phyloP scores from a whole-genome alignment of 2,113 vertebrate genomes.

The Pampusana beccarii region DNA sequence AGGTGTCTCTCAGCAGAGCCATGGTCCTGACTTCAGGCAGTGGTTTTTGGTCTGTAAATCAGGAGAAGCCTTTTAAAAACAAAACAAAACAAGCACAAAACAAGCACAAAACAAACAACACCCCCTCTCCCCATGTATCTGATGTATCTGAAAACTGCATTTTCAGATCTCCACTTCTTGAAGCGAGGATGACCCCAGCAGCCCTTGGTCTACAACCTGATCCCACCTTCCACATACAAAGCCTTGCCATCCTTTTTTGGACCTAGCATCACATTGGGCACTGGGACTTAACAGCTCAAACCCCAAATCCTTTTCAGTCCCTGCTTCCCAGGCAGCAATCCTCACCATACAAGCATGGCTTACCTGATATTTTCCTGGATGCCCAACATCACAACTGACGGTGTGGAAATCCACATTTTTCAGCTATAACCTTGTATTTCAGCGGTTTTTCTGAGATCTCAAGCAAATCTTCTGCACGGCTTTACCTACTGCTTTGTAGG shows the following conservation, averaged over 20 bases:
- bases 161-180: neutral
- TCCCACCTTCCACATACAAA: accelerated
- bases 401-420: neutral
- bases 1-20: neutral
- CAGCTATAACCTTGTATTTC: neutral
- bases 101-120: no score
- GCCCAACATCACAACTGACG: neutral
- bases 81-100: neutral
- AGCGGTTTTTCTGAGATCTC: neutral
- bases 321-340: neutral
- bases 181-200: neutral
- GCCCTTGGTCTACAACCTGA: neutral
- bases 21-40: neutral
- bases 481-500: neutral
- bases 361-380: neutral
- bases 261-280: neutral
- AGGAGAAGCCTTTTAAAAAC: neutral
- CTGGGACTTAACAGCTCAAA: neutral
- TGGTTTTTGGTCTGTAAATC: neutral
- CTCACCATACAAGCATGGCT: neutral
- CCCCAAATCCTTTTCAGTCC: neutral
- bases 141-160: neutral
- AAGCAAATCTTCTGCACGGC: neutral
- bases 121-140: no score
- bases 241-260: neutral